Evolutionary conservation across 1,140 invertebrate species (phyloP).

Genomic region (Bombus waltoni): DNA sequence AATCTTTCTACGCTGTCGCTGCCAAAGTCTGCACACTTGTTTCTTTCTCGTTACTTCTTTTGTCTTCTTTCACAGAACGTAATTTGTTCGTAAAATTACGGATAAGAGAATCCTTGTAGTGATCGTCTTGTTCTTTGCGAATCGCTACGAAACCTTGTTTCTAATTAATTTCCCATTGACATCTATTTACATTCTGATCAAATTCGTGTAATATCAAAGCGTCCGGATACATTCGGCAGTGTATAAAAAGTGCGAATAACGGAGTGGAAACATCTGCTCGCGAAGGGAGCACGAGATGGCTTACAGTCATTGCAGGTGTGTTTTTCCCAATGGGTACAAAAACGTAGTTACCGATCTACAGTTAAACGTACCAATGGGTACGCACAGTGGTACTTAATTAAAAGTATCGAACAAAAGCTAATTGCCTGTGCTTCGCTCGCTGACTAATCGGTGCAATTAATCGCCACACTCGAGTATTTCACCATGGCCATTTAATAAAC

Average conservation of each 20-base stretch:
- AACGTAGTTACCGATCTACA: constrained; percentile 28
- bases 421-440: neutral
- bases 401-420: constrained; percentile 27
- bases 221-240: neutral
- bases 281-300: too few relatives aligned
- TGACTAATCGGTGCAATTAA: constrained; percentile 33
- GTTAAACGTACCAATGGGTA: neutral
- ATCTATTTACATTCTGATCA: neutral
- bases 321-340: neutral
- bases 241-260: neutral
- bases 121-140: too few relatives aligned
- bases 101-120: too few relatives aligned
- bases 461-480: constrained; percentile 21
- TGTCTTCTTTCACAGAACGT: too few relatives aligned
- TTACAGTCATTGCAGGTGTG: too few relatives aligned
- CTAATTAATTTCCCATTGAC: neutral
- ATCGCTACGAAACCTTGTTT: too few relatives aligned
- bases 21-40: too few relatives aligned
- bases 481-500: constrained; percentile 37
- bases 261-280: neutral
- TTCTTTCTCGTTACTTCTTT: too few relatives aligned
- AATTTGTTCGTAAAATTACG: too few relatives aligned
- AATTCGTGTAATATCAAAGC: neutral
- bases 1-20: too few relatives aligned
- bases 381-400: constrained; percentile 23